These are phyloP conservation scores for Galeruca laticollis DNA, from an alignment of 2,888 invertebrate species.

Conservation along the genomic window DNA sequence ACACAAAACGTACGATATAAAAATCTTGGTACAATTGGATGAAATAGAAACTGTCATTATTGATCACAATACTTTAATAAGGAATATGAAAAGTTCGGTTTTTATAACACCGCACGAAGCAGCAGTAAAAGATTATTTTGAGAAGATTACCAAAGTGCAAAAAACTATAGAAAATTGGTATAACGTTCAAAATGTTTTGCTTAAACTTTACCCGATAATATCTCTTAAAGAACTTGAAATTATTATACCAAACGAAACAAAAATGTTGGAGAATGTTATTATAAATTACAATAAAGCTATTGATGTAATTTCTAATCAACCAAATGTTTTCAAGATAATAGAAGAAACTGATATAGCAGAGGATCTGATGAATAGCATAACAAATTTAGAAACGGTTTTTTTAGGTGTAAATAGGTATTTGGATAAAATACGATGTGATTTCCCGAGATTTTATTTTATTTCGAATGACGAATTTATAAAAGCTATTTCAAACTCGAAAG, in stretches of 20 bases:
- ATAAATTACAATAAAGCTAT: slow-evolving; percentile 53
- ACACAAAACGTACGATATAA: slow-evolving; percentile 73
- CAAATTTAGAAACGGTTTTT: slow-evolving; percentile 79
- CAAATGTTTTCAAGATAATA: slow-evolving; percentile 73
- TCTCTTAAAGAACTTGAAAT: slow-evolving; percentile 80
- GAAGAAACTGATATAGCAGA: slow-evolving; percentile 75
- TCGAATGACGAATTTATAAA: slow-evolving; percentile 90
- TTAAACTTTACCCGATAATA: slow-evolving; percentile 85
- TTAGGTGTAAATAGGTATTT: slow-evolving; percentile 83
- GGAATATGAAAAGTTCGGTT: slow-evolving; percentile 84
- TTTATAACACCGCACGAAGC: slow-evolving; percentile 84
- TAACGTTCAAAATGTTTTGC: slow-evolving; percentile 84
- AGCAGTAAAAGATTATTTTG: slow-evolving; percentile 77
- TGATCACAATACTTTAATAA: slow-evolving; percentile 84
- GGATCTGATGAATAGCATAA: slow-evolving; percentile 74
- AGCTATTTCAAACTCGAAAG: slow-evolving; percentile 82
- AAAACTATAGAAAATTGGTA: slow-evolving; percentile 82
- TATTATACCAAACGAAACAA: slow-evolving; percentile 65
- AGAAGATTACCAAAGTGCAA: slow-evolving; percentile 74
- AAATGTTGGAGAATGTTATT: slow-evolving; percentile 51
- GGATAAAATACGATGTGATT: slow-evolving; percentile 82
- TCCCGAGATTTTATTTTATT: slow-evolving; percentile 87
- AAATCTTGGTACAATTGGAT: slow-evolving; percentile 77
- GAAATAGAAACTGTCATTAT: slow-evolving; percentile 82
- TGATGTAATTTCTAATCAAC: slow-evolving; percentile 68